Evolutionary conservation across 2,888 invertebrate genomes (phyloP).

Genomic region (Sminthurinus aureus): DNA sequence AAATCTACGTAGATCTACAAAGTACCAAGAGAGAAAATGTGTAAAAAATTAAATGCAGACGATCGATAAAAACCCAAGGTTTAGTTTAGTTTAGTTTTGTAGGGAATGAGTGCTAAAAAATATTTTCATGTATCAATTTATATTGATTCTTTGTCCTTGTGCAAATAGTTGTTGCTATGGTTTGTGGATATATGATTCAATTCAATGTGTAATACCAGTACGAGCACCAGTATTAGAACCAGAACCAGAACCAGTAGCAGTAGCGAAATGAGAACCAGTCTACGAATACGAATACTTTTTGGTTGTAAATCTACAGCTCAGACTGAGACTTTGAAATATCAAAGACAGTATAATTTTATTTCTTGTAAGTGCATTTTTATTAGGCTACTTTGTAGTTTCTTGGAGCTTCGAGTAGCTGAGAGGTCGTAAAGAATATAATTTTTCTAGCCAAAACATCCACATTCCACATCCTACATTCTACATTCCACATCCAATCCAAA

Average conservation of each 20-base stretch:
- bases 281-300: neutral
- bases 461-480: neutral
- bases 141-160: neutral
- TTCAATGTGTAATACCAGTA: neutral
- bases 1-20: no score
- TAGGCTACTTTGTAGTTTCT: constrained; percentile 19
- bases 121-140: no score
- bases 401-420: neutral
- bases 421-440: constrained; percentile 22
- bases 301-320: neutral
- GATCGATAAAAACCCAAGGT: neutral
- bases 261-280: neutral
- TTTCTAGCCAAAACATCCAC: neutral
- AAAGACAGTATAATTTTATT: neutral
- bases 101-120: no score
- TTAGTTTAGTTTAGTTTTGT: neutral
- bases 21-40: no score
- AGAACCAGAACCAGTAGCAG: no score
- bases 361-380: constrained; percentile 25
- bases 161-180: neutral
- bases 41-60: no score
- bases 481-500: neutral
- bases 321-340: neutral
- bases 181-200: neutral
- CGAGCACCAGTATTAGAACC: neutral